Evolutionary conservation across 2,113 vertebrate species (phyloP), one percentile per base, ranked within the genome.

Genomic region (Notothenia coriiceps): DNA sequence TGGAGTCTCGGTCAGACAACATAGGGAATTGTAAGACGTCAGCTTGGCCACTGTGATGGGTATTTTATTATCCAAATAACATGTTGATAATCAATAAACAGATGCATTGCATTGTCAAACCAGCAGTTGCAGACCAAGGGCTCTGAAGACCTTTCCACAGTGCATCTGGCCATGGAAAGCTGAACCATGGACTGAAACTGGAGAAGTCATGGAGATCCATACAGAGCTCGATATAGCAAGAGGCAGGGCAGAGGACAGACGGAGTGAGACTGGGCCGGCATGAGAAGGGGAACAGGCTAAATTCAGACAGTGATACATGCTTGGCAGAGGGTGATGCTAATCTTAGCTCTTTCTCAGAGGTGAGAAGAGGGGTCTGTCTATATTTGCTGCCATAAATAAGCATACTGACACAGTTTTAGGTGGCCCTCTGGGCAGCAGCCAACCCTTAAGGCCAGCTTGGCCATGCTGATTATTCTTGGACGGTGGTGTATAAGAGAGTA

Each of bases 321-420:
- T 83, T 67, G 86, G 69, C 82, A 77, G 91, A 86, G 92, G 87
- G 83, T 87, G 82, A 82, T 84, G 75, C 94, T 95, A 95, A 94
- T 94, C 88, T 93, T 94, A 92, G 91, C 83, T 63, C 66, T 83
- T 90, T 92, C 90, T 90, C 89, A 88, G 89, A 92, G 91, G 90
- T 93, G 93, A 94, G 91, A 94, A 93, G 86, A 85, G 83, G 82
- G 81, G 76, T 81, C 88, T 81, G 81, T 91, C 90, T 93, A 90
- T 93, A 93, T 94, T 92, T 93, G 85, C 80, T 83, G 83, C 89
- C 91, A 92, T 92, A 94, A 94, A 95, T 95, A 94, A 83, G 90
- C 86, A 88, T 82, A 83, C 79, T 93, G 92, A 93, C 92, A 92
- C 93, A 90, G 83, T 91, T 94, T 90, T 78, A 87, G 79, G 62